Evolutionary conservation across 1,140 invertebrate genomes (phyloP), one percentile per base, ranked within the genome.

Genomic region (Nomia melanderi): DNA sequence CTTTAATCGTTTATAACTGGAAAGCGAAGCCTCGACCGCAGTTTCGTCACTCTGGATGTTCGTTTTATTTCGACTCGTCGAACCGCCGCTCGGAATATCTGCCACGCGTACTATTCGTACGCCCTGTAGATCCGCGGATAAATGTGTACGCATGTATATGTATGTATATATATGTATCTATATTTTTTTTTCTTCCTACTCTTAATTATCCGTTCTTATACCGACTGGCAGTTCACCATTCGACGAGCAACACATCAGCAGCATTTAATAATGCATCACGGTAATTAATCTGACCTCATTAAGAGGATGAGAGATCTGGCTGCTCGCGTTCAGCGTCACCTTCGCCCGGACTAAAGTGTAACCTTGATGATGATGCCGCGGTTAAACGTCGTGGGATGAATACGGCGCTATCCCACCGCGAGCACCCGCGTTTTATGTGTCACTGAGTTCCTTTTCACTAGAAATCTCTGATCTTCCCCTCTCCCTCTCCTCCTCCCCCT

Each of bases 211-310:
- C 71, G 77, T 74, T 60, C 60, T 66, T 44, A 60, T 65, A 54
- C 33, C n/a, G 6, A n/a, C 12, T n/a, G 44, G 8, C 20, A 23
- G 25, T 44, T 27, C 25, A 47, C 23, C 39, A 27, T 33, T 14
- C 39, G 12, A 9, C 33, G 33, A 14, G 29, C 36, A 44, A 25
- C 53, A 8, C 29, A 11, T 20, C 41, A 33, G 62, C 77, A 36
- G 44, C 62, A 59, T 83, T 82, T 79, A 77, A 83, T 83, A 84
- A 83, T 69, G 53, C 39, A 56, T 64, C 72, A 23, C 72, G 81
- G 44, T 84, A 84, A 84, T 84, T 84, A 84, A 84, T 84, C 82
- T 60, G 59, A 63, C 77, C 78, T 84, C 78, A 62, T 84, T 84
- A 84, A 72, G 62, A 36, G 20, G 9, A 44, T 27, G 50, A 27